These are phyloP conservation scores for Myotis lucifugus DNA, from an alignment of 2,113 vertebrate genomes.

Conservation along the genomic window DNA sequence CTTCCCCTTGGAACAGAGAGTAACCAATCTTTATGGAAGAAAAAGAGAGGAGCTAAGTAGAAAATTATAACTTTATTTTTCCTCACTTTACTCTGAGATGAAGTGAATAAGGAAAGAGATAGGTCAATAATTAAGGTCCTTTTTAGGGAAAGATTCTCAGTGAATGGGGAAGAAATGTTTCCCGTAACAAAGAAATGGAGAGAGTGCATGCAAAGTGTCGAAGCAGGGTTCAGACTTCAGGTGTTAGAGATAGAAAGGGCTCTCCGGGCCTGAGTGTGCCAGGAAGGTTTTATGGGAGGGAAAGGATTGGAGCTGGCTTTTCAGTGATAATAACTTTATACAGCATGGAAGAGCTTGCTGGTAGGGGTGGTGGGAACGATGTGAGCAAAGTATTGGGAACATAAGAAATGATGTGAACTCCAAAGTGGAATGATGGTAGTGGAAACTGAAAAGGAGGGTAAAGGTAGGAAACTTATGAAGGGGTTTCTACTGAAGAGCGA, in stretches of 20 bases:
- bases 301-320: not conserved
- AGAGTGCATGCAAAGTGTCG: not conserved
- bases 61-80: not conserved
- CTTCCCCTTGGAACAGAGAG: not conserved
- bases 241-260: not conserved
- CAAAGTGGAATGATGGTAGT: too few species aligned
- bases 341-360: not conserved
- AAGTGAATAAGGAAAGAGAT: not conserved
- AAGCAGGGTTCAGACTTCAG: not conserved
- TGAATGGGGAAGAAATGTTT: not conserved
- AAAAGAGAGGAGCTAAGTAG: not conserved
- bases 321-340: not conserved
- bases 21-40: not conserved
- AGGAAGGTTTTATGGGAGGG: not conserved
- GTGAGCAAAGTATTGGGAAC: not conserved
- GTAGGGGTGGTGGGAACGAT: not conserved
- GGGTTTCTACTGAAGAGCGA: not conserved
- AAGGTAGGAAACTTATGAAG: not conserved
- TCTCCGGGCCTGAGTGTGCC: not conserved
- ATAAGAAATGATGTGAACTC: not conserved
- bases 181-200: not conserved
- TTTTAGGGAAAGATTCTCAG: not conserved
- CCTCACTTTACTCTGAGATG: not conserved
- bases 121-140: not conserved
- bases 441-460: not conserved